Conservation (phyloP, 2,113 vertebrate genomes). For the Synchiropus splendidus region DNA sequence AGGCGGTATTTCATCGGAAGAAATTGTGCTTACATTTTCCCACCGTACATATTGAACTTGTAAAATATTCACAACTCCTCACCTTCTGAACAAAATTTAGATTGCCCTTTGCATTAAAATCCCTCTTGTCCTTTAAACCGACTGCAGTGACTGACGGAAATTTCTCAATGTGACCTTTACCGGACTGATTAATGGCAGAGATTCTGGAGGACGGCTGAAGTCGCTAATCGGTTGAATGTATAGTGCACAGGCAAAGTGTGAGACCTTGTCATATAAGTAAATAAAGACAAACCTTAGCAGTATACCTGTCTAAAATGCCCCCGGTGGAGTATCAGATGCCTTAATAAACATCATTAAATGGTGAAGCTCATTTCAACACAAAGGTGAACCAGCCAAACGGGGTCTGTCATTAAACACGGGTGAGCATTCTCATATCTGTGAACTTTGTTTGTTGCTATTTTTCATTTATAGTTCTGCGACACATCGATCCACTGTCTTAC, state of each 20-base stretch:
- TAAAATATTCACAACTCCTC: constrained; percentile 56
- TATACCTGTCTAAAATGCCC: constrained; percentile 19
- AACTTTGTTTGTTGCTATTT: constrained; percentile 4
- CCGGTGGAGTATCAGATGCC: constrained; percentile 33
- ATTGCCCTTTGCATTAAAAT: constrained; percentile 45
- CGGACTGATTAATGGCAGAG: constrained; percentile 46
- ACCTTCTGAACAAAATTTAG: constrained; percentile 49
- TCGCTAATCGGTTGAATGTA: constrained; percentile 41
- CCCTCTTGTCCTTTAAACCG: constrained; percentile 51
- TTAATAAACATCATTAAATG: constrained; percentile 39
- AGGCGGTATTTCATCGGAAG: constrained; percentile 45
- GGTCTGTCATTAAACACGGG: constrained; percentile 47
- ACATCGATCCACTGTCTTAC: constrained; percentile 44
- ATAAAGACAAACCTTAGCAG: constrained; percentile 7
- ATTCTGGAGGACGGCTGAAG: constrained; percentile 47
- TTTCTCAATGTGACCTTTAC: constrained; percentile 47
- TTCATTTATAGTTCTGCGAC: constrained; percentile 33
- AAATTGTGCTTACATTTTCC: constrained; percentile 46
- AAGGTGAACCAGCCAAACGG: constrained; percentile 49
- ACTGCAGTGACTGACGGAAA: constrained; percentile 42
- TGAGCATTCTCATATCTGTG: constrained; percentile 24
- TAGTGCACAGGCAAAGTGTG: no score
- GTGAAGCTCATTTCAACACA: constrained; percentile 23
- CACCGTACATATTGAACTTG: constrained; percentile 10
- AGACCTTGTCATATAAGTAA: neutral